Percentiles rank a stretch among this genome's conserved stretches.
Conservation (phyloP, 2,113 vertebrate species). For the Macaca nemestrina region DNA sequence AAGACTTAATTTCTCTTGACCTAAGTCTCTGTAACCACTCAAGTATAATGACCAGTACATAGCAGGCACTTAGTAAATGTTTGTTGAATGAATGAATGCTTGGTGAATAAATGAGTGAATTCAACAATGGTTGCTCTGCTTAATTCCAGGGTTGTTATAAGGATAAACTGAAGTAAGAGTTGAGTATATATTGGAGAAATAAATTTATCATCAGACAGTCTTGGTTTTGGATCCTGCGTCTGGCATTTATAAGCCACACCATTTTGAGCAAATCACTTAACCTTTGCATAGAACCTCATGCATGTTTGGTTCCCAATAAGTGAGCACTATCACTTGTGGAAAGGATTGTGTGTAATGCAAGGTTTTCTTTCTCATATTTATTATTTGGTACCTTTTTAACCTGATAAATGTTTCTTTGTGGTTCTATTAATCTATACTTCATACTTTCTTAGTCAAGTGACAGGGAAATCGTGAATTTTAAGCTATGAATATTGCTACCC, state of each 20-base stretch:
- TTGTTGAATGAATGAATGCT: neutral
- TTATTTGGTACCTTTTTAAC: neutral
- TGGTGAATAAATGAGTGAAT: neutral
- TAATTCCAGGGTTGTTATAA: neutral
- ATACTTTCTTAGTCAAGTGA: neutral
- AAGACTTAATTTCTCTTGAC: neutral
- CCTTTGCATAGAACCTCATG: neutral
- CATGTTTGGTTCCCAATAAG: neutral
- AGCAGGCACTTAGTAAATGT: neutral
- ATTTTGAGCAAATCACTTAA: neutral
- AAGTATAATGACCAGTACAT: neutral
- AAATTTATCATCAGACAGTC: neutral
- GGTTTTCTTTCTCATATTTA: neutral
- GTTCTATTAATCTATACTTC: neutral
- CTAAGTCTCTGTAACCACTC: neutral
- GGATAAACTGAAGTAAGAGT: neutral
- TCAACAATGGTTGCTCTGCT: neutral
- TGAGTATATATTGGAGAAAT: neutral
- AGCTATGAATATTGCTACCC: neutral
- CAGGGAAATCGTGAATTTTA: slow-evolving; percentile 7
- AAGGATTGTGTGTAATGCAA: neutral
- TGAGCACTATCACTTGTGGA: neutral
- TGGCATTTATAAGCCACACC: neutral
- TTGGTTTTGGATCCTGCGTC: neutral
- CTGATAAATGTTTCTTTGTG: neutral